These are phyloP conservation scores for Ptiloglossa arizonensis DNA, from an alignment of 1,140 invertebrate species.

Conservation along the genomic window DNA sequence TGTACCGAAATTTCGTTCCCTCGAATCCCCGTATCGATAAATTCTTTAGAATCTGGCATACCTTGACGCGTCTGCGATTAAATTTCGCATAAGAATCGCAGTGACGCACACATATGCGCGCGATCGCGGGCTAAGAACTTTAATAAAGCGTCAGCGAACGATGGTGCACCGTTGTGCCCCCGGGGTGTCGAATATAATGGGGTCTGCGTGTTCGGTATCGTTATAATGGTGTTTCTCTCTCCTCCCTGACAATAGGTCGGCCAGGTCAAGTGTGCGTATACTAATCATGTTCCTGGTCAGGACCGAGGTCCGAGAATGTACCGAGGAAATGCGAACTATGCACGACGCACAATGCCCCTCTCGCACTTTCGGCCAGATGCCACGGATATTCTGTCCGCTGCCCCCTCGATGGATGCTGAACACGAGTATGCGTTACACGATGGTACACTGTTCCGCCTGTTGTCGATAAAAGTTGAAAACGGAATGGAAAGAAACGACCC, in stretches of 20 bases:
- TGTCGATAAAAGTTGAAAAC: not conserved
- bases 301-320: constrained; percentile 60
- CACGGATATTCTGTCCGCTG: constrained; percentile 54
- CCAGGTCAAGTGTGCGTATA: constrained; percentile 67
- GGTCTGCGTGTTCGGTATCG: constrained; percentile 48
- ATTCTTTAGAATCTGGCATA: not conserved
- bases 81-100: constrained; percentile 6
- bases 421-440: not conserved
- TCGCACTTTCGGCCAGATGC: constrained; percentile 66
- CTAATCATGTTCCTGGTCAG: constrained; percentile 67
- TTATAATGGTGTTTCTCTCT: constrained; percentile 56
- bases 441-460: not conserved
- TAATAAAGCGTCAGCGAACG: constrained; percentile 55
- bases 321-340: constrained; percentile 66
- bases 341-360: constrained; percentile 55
- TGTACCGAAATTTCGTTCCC: not conserved
- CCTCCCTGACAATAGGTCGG: constrained; percentile 52
- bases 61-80: not conserved
- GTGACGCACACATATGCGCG: not conserved
- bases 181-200: constrained; percentile 58
- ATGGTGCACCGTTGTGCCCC: constrained; percentile 31
- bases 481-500: not conserved
- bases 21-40: not conserved
- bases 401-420: not conserved
- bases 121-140: constrained; percentile 3